Evolutionary conservation across 2,888 invertebrate genomes (phyloP).

Genomic region (Drosophila cognata): DNA sequence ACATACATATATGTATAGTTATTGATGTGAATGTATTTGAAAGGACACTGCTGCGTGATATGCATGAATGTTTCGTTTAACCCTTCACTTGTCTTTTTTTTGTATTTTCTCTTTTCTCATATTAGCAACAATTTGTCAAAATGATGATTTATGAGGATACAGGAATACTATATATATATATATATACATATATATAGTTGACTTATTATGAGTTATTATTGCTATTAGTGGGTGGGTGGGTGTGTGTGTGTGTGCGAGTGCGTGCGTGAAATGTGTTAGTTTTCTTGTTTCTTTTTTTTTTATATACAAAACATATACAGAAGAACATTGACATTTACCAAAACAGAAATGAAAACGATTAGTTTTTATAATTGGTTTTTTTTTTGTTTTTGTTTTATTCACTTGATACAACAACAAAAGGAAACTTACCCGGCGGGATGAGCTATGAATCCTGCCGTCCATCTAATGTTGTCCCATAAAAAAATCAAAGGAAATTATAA

Average conservation of each 20-base stretch:
- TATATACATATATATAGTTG: background rate
- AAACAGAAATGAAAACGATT: slow-evolving; percentile 28
- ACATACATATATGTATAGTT: slow-evolving; percentile 19
- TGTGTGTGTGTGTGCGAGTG: slow-evolving; percentile 10
- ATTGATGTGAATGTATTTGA: slow-evolving; percentile 10
- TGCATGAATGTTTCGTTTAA: slow-evolving; percentile 44
- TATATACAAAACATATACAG: slow-evolving; percentile 24
- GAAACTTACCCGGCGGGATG: slow-evolving; percentile 86
- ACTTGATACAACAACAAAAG: slow-evolving; percentile 68
- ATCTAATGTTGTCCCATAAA: slow-evolving; percentile 86
- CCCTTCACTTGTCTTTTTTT: slow-evolving; percentile 14
- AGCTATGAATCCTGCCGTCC: slow-evolving; percentile 86
- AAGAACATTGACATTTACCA: slow-evolving; percentile 36
- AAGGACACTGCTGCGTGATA: slow-evolving; percentile 32
- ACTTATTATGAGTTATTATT: background rate
- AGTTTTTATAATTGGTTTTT: slow-evolving; percentile 5
- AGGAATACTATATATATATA: background rate
- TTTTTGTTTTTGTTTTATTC: slow-evolving; percentile 18
- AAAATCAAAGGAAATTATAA: slow-evolving; percentile 85
- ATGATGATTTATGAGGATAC: slow-evolving; percentile 19
- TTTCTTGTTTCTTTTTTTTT: slow-evolving; percentile 7
- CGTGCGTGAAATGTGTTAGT: slow-evolving; percentile 51
- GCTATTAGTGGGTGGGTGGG: slow-evolving; percentile 30
- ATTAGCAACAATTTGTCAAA: slow-evolving; percentile 34
- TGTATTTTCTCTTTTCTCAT: slow-evolving; percentile 1